Conservation (phyloP, 2,888 invertebrate species). For the Drosophila conformis region DNA sequence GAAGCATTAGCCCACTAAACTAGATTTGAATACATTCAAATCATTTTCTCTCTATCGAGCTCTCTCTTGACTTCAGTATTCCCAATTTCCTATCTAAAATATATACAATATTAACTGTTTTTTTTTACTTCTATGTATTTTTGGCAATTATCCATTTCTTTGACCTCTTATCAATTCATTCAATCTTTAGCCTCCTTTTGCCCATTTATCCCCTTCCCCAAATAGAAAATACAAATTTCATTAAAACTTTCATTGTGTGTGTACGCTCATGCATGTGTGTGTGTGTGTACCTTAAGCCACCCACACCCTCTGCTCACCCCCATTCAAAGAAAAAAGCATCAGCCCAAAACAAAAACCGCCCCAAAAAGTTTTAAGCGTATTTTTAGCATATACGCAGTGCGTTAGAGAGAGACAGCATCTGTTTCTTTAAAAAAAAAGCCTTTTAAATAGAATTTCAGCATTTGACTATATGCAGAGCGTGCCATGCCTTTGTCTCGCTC, state of each 20-base stretch:
- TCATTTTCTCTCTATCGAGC: not conserved
- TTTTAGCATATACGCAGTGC: constrained; percentile 24
- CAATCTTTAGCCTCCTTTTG: not conserved
- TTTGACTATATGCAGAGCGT: constrained; percentile 74
- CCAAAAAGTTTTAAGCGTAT: constrained; percentile 19
- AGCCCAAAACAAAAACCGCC: constrained; percentile 40
- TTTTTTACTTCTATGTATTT: not conserved
- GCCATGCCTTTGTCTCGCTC: constrained; percentile 18
- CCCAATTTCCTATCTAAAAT: not conserved
- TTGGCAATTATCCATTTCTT: constrained; percentile 19
- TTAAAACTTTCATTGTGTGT: constrained; percentile 33
- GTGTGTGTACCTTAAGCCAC: not conserved
- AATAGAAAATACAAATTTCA: constrained; percentile 18
- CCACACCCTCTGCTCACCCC: constrained; percentile 1
- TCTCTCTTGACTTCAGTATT: not conserved
- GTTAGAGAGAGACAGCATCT: constrained; percentile 36
- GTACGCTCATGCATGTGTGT: constrained; percentile 21
- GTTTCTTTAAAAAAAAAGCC: not conserved
- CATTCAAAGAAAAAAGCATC: not conserved
- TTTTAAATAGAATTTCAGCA: constrained; percentile 34
- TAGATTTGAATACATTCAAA: not conserved
- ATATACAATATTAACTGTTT: not conserved
- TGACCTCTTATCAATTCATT: constrained; percentile 10
- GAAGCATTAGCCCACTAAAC: not conserved
- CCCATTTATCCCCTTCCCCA: constrained; percentile 2